Evolutionary conservation across 2,888 invertebrate species (phyloP), one percentile per base, ranked within the genome.

Genomic region (Cosmia pyralina): DNA sequence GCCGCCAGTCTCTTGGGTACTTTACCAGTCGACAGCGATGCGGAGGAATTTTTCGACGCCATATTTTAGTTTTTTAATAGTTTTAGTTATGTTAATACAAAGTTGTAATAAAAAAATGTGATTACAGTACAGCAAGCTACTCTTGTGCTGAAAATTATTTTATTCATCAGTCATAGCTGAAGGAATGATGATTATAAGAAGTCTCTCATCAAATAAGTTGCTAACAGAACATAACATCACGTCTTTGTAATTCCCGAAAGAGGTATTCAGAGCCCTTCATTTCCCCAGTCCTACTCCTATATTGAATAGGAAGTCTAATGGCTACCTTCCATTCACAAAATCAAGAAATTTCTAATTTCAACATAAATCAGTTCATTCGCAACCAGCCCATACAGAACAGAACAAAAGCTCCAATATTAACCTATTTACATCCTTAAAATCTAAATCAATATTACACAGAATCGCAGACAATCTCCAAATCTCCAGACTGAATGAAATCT

Each of bases 401-500:
- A n/a, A n/a, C n/a, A 48, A 19, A 48, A 59, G 13, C n/a, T 34
- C 13, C 28, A 52, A 19, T 22, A 28, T 34, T 70, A 76, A 75
- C 22, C 3, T 13, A 63, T 58, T 75, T 44, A 64, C 60, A 41
- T 28, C 3, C 38, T 48, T 48, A 77, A 62, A 73, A 67, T 58
- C 59, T 69, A 82, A 85, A 86, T 82, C 84, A 85, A 82, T 85
- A 84, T 77, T 46, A 63, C 38, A 77, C 38, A 70, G 86, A 88
- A 86, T 83, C 81, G 84, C 87, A 87, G 84, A 86, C 87, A 87
- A 84, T 85, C 75, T 77, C 77, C 77, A 89, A 88, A 88, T 88
- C 90, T 89, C 81, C 90, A 94, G 94, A 94, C 94, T 91, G 94
- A 84, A 90, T 83, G 75, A 88, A 94, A 95, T 95, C 91, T 93